Conservation (phyloP, 2,797 vertebrate species). For the Hapalemur alaotrensis region DNA sequence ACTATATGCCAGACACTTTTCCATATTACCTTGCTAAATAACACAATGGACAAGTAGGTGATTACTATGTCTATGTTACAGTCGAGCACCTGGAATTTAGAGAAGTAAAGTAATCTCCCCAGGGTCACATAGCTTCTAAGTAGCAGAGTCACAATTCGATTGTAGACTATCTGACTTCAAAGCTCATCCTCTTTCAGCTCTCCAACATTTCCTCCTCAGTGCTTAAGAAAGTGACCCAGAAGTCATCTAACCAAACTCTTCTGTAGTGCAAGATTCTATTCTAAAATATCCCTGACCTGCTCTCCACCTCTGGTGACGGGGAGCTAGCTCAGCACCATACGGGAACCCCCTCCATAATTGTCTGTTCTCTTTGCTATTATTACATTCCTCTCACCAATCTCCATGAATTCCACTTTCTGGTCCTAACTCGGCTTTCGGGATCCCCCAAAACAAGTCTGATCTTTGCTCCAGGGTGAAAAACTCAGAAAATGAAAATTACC, state of each 20-base stretch:
- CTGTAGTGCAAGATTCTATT: background rate
- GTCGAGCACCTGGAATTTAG: background rate
- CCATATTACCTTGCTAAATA: background rate
- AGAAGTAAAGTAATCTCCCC: background rate
- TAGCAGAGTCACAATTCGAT: background rate
- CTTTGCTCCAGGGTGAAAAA: background rate
- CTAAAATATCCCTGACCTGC: background rate
- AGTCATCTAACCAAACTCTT: background rate
- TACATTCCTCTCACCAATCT: background rate
- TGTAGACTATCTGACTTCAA: background rate
- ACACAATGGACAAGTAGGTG: background rate
- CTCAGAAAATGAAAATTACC: slow-evolving; percentile 9
- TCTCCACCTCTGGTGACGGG: background rate
- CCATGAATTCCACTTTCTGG: background rate
- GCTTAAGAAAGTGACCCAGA: background rate
- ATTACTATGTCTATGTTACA: background rate
- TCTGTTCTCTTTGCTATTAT: background rate
- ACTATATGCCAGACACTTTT: background rate
- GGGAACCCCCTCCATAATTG: background rate
- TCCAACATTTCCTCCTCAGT: background rate
- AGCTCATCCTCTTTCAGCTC: background rate
- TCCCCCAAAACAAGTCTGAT: background rate
- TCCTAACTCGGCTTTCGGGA: background rate
- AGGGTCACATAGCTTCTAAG: background rate
- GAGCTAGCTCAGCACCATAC: background rate